Percentiles rank a stretch among this genome's conserved stretches.
phyloP scores from a whole-genome alignment of 2,797 vertebrate species.

The Pseudotriccus pelzelni region DNA sequence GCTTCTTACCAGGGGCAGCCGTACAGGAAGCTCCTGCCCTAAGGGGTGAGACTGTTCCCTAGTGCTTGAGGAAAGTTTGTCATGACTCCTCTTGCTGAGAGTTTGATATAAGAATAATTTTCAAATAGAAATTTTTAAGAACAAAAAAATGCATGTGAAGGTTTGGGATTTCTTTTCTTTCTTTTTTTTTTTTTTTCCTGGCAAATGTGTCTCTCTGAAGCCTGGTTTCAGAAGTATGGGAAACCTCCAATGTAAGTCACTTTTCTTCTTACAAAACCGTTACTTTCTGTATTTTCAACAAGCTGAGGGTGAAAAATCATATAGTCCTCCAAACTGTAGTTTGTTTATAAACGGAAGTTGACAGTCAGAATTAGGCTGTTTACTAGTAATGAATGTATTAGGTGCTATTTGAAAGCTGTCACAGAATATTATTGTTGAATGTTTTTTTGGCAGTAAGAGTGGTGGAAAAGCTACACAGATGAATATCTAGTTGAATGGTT shows the following conservation, averaged over 20 bases:
- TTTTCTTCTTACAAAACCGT: background rate
- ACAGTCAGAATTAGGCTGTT: background rate
- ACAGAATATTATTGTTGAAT: background rate
- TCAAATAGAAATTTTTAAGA: background rate
- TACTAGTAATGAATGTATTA: background rate
- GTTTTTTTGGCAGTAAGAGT: background rate
- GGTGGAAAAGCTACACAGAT: background rate
- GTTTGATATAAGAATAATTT: background rate
- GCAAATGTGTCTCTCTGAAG: background rate
- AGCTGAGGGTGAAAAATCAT: background rate
- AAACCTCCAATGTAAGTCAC: background rate
- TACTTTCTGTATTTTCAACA: background rate
- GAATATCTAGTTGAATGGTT: background rate
- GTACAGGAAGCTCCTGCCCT: background rate
- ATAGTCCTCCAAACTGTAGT: background rate
- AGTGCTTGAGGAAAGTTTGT: background rate
- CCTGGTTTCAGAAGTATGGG: background rate
- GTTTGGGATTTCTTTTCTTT: background rate
- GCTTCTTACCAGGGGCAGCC: background rate
- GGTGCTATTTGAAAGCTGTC: background rate
- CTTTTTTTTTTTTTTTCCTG: background rate
- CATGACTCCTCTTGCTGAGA: background rate
- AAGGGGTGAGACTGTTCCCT: background rate
- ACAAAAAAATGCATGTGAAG: background rate
- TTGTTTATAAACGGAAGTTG: background rate